Base-by-base conservation (phyloP, 2,888 invertebrate genomes). In the Lathronympha strigana region DNA sequence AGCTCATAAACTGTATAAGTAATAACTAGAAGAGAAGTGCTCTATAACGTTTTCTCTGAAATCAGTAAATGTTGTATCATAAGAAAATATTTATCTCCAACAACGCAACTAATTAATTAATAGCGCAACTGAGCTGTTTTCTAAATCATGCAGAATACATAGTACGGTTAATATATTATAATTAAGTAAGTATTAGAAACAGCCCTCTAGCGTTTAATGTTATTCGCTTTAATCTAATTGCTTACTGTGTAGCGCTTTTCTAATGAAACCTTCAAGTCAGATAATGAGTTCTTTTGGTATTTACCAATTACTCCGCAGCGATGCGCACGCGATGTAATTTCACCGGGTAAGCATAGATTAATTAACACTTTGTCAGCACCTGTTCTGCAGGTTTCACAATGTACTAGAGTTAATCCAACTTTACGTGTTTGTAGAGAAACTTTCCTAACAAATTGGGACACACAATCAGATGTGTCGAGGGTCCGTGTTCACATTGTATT, bases 281-380 rank as follows among this genome's bases (percentile, higher is more conserved):
- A 72, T 73, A 75, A 76, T 70, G 70, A 70, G 72, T 75, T 73
- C 75, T 79, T 80, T 79, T 73, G 77, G 79, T 82, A 80, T 82
- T 84, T 81, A 83, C 83, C 80, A 84, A 83, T 85, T 79, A 80
- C 64, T 28, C 38, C 47, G 31, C 36, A 78, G 72, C 71, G 5
- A 17, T 43, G 19, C 11, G 33, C 76, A 75, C 72, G 75, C 78
- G 79, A 85, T 82, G 82, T 61, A 80, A 84, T 83, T 79, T 71
- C 67, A 68, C 72, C 70, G 72, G 21, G 72, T 77, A 76, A 43
- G 19, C 74, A 76, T 83, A 79, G 81, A 87, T 87, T 85, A 84
- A 87, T 86, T 84, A 84, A 82, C 81, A 80, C 78, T 81, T 76
- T 76, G 77, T 73, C 75, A 83, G 80, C 85, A 87, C 83, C 83